Evolutionary conservation across 2,888 invertebrate species (phyloP), one percentile per base, ranked within the genome.

Genomic region (Drosophila robusta): DNA sequence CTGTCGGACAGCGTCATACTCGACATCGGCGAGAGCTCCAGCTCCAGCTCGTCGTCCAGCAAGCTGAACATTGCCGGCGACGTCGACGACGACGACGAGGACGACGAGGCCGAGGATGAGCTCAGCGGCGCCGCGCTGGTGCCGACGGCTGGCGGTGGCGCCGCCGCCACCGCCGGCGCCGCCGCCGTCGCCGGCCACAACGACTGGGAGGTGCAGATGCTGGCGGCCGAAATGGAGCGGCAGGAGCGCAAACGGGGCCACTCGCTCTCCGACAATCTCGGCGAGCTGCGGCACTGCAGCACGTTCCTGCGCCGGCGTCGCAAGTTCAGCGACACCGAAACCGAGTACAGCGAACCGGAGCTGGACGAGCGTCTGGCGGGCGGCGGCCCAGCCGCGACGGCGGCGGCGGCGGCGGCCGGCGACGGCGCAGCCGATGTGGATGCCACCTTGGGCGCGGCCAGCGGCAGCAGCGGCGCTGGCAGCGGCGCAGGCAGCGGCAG

Each of bases 171-270:
- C 18, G 18, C 18, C 18, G n/a, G n/a, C n/a, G n/a, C n/a, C n/a
- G n/a, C n/a, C n/a, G n/a, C n/a, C n/a, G n/a, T n/a, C n/a, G n/a
- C n/a, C 11, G 41, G 61, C 26, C 4, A 57, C 61, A 94, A 95
- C 70, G 95, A 95, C 87, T 96, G 96, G 96, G 96, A 96, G 90
- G 95, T 96, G 0, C 94, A 95, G 91, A 95, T 96, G 95, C 91
- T 96, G 38, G 96, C 96, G 0, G 94, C 95, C 72, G 95, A 96
- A 90, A 93, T 96, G 75, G 95, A 95, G 71, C 93, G 94, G 54
- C 92, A 94, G 56, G 94, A 94, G 76, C 89, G 89, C 47, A 78
- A 78, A 6, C 91, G 91, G 0, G 90, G 89, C 0, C 89, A 89
- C 32, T 91, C 91, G 0, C 86, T 90, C 0, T 89, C 91, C 24